phyloP scores from a whole-genome alignment of 1,140 invertebrate species.

The Cydia amplana region DNA sequence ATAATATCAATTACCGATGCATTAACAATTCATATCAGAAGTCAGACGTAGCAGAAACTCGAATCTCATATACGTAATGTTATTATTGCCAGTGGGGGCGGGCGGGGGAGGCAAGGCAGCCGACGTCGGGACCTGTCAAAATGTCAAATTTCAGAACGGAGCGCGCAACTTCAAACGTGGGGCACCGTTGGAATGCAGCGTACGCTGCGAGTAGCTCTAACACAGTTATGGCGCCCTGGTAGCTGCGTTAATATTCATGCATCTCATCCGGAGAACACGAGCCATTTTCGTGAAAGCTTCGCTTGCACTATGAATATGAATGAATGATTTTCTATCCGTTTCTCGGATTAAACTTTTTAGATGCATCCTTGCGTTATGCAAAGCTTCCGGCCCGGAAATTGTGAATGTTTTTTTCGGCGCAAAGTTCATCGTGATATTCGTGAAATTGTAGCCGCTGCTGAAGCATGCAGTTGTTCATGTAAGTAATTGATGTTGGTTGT shows the following conservation, averaged over 20 bases:
- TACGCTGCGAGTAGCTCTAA: conserved; percentile 59
- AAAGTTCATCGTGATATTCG: background rate
- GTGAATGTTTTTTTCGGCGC: conserved; percentile 10
- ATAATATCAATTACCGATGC: conserved; percentile 78
- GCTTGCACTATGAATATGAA: conserved; percentile 74
- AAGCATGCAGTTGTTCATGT: too few species aligned
- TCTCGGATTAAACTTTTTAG: conserved; percentile 70
- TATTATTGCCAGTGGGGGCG: conserved; percentile 53
- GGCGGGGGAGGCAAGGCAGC: conserved; percentile 62
- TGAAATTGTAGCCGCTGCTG: conserved; percentile 12
- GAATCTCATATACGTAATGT: conserved; percentile 60
- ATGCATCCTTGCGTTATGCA: conserved; percentile 44
- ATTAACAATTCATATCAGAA: conserved; percentile 78
- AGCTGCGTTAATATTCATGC: conserved; percentile 74
- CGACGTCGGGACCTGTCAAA: conserved; percentile 79
- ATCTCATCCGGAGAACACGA: conserved; percentile 62
- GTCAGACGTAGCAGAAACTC: conserved; percentile 69
- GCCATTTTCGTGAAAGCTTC: conserved; percentile 75
- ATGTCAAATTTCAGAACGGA: conserved; percentile 79
- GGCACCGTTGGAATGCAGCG: conserved; percentile 67
- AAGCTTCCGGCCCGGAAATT: conserved; percentile 36
- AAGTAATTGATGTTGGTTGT: too few species aligned
- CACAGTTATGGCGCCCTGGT: conserved; percentile 72
- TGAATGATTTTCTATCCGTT: conserved; percentile 66
- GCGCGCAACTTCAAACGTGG: conserved; percentile 75